phyloP scores from a whole-genome alignment of 2,888 invertebrate genomes.

The Kuschelorhynchus macadamiae region DNA sequence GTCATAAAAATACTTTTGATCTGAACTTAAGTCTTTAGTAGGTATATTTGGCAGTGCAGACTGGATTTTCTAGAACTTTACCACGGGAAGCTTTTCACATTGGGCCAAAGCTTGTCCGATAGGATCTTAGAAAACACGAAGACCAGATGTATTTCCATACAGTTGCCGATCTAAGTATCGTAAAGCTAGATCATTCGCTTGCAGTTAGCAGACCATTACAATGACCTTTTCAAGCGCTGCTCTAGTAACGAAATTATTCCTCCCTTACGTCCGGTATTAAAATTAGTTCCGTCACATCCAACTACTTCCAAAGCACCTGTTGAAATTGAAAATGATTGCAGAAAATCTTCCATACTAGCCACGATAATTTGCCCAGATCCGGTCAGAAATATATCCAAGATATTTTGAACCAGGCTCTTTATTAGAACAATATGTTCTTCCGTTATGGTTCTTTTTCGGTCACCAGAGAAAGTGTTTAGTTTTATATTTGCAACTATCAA shows the following conservation, averaged over 20 bases:
- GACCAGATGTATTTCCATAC: conserved; percentile 15
- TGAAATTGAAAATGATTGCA: not conserved
- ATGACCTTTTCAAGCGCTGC: conserved; percentile 6
- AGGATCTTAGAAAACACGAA: not conserved
- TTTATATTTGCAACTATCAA: too few species aligned
- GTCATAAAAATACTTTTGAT: conserved; percentile 22
- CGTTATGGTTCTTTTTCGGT: too few species aligned
- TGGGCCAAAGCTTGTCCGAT: too few species aligned
- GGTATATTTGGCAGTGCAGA: conserved; percentile 9
- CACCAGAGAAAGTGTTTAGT: too few species aligned
- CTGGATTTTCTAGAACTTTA: conserved; percentile 11
- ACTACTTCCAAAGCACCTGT: conserved; percentile 13
- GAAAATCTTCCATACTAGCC: too few species aligned
- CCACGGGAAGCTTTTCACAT: conserved; percentile 17
- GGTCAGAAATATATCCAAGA: too few species aligned
- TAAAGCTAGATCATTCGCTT: conserved; percentile 22
- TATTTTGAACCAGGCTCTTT: too few species aligned
- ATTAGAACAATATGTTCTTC: too few species aligned
- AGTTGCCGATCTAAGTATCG: conserved; percentile 10
- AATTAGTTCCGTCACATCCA: conserved; percentile 11
- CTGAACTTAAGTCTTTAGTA: conserved; percentile 12
- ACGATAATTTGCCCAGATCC: too few species aligned
- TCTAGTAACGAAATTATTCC: conserved; percentile 22
- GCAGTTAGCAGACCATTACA: conserved; percentile 25
- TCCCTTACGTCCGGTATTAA: conserved; percentile 3